Conservation (phyloP, 2,797 vertebrate species). For the Bovichtus variegatus region DNA sequence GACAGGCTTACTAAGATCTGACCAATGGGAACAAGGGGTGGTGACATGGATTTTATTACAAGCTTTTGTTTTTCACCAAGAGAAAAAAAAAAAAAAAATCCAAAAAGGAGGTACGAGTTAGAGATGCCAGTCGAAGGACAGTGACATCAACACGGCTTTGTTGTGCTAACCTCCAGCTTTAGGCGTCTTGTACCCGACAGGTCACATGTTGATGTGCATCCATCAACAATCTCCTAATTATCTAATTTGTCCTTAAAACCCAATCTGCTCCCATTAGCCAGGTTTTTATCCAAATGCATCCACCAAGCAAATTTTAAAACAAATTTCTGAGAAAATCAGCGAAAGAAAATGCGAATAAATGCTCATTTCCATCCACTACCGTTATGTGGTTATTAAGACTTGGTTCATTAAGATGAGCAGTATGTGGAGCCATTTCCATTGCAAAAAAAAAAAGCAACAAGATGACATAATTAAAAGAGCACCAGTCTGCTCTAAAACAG, state of each 20-base stretch:
- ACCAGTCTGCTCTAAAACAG: too few species aligned
- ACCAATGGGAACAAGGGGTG: conserved; percentile 80
- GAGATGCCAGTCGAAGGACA: background rate
- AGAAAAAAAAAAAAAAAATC: background rate
- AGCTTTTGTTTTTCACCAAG: conserved; percentile 28
- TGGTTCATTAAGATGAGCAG: too few species aligned
- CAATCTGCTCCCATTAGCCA: background rate
- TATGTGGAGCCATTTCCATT: too few species aligned
- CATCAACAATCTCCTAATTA: background rate
- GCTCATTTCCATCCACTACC: too few species aligned
- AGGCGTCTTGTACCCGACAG: background rate
- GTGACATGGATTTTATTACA: conserved; percentile 29
- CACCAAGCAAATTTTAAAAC: too few species aligned
- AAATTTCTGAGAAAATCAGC: too few species aligned
- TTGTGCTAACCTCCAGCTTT: background rate
- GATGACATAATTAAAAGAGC: too few species aligned
- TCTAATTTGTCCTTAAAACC: background rate
- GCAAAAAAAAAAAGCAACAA: too few species aligned
- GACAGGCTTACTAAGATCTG: conserved; percentile 37
- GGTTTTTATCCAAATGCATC: too few species aligned
- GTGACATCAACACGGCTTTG: background rate
- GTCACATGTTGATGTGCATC: background rate
- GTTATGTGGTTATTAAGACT: too few species aligned
- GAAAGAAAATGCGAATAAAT: too few species aligned
- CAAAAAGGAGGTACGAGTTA: background rate